Conservation (phyloP, 2,113 vertebrate genomes). For the Ciconia stormi region DNA sequence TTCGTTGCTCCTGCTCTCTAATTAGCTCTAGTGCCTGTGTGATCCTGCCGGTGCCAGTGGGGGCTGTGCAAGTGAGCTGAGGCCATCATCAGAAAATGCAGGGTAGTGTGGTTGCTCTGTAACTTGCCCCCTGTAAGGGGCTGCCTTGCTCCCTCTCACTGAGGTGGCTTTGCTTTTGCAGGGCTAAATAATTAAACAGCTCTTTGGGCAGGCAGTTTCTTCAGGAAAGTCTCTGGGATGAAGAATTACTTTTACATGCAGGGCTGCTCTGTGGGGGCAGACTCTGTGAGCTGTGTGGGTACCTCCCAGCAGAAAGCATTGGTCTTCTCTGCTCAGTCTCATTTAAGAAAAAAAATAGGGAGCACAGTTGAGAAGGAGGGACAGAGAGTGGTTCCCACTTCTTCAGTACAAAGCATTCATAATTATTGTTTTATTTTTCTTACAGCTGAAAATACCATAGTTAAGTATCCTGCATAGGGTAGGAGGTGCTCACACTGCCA, state of each 20-base stretch:
- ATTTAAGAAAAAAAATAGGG: neutral
- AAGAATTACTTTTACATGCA: neutral
- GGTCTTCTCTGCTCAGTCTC: neutral
- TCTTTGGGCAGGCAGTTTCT: neutral
- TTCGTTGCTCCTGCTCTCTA: neutral
- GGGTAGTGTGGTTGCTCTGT: neutral
- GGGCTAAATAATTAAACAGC: neutral
- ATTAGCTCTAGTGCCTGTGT: neutral
- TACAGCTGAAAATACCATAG: neutral
- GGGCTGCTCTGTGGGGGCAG: neutral
- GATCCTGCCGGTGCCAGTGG: neutral
- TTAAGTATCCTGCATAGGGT: neutral
- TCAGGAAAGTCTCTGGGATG: neutral
- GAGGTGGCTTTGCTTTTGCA: neutral
- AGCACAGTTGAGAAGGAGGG: neutral
- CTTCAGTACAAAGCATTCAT: neutral
- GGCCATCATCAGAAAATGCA: neutral
- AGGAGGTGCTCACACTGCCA: neutral
- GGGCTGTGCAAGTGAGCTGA: neutral
- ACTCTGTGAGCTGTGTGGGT: neutral
- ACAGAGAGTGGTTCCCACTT: accelerated
- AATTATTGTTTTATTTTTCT: neutral
- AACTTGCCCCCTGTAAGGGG: neutral
- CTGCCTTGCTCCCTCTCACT: neutral
- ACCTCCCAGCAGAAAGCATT: neutral